These are phyloP conservation scores for Corella eumyota DNA, from an alignment of 23 tunicate species.

Conservation along the genomic window DNA sequence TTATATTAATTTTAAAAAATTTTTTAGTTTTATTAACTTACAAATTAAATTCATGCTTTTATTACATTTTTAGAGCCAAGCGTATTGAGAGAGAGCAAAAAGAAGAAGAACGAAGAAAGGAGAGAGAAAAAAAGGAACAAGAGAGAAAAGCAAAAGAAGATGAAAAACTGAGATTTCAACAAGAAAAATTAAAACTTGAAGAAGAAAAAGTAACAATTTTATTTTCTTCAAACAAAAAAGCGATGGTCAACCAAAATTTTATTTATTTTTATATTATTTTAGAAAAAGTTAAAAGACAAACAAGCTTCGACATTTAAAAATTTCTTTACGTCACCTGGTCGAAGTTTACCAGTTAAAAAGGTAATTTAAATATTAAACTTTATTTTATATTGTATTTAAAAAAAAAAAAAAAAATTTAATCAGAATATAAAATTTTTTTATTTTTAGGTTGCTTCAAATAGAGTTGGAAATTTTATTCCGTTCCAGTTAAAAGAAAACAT, in stretches of 20 bases:
- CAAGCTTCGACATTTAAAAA: constrained; percentile 53
- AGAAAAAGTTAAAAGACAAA: constrained; percentile 40
- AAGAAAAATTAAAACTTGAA: constrained; percentile 48
- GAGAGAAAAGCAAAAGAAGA: constrained; percentile 39
- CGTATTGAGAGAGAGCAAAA: constrained; percentile 48
- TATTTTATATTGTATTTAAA: too few relatives aligned
- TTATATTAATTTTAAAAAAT: not conserved
- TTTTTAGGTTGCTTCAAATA: not conserved
- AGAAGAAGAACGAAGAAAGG: constrained; percentile 49
- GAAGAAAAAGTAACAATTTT: constrained; percentile 36
- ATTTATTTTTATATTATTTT: not conserved
- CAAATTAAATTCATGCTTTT: too few relatives aligned
- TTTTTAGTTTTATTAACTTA: constrained; percentile 1
- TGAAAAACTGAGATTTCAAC: constrained; percentile 42
- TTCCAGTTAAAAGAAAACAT: constrained; percentile 63
- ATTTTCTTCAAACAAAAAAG: not conserved
- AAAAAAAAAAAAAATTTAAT: too few relatives aligned
- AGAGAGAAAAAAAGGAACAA: constrained; percentile 33
- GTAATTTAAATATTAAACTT: constrained; percentile 5
- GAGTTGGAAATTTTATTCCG: constrained; percentile 53
- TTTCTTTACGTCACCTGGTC: constrained; percentile 52
- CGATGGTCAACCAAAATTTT: not conserved
- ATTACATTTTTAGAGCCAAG: constrained; percentile 41
- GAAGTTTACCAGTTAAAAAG: constrained; percentile 9
- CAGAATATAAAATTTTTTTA: too few relatives aligned